Percentiles rank a stretch among this genome's conserved stretches.
Evolutionary conservation across 2,113 vertebrate species (phyloP).

Genomic region (Picathartes gymnocephalus): DNA sequence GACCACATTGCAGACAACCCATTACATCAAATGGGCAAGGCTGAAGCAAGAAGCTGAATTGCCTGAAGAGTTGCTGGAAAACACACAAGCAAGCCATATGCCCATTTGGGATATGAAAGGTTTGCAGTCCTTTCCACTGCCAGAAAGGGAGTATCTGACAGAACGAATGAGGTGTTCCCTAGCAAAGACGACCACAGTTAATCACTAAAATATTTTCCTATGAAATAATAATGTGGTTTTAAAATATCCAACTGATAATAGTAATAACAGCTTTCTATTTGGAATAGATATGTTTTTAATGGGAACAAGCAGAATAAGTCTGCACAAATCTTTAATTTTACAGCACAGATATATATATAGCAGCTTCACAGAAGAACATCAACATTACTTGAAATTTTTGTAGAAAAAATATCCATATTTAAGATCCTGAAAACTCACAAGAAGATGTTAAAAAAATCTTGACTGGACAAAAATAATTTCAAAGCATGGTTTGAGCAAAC

Average conservation of each 20-base stretch:
- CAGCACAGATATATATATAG: neutral
- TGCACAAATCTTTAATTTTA: neutral
- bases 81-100: neutral
- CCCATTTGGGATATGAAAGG: neutral
- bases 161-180: constrained; percentile 34
- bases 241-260: constrained; percentile 22
- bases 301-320: neutral
- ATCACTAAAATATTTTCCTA: constrained; percentile 69
- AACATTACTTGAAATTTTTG: neutral
- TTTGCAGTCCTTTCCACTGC: neutral
- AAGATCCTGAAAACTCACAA: neutral
- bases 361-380: neutral
- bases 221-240: constrained; percentile 59
- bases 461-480: neutral
- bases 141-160: constrained; percentile 32
- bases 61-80: constrained; percentile 25
- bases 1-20: neutral
- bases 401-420: neutral
- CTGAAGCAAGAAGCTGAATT: constrained; percentile 33
- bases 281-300: neutral
- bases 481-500: neutral
- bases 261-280: neutral
- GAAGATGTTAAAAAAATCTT: neutral
- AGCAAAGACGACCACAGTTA: constrained; percentile 64
- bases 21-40: constrained; percentile 59